phyloP scores from a whole-genome alignment of 2,113 vertebrate species.

The Eira barbara region DNA sequence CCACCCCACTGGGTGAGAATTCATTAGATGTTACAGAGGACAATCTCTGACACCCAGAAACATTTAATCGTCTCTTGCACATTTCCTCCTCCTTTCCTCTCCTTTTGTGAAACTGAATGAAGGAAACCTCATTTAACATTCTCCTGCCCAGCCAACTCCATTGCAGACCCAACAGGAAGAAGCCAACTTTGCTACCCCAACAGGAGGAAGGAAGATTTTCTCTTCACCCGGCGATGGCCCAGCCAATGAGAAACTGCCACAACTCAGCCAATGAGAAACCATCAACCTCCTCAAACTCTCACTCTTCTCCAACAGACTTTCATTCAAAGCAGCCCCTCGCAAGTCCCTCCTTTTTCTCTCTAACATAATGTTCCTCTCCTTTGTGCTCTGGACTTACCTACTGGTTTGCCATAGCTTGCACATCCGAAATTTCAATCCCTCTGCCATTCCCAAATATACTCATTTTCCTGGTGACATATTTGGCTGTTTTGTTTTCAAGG shows the following conservation, averaged over 20 bases:
- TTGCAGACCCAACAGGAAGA: not conserved
- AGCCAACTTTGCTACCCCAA: not conserved
- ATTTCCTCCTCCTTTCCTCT: fast-evolving
- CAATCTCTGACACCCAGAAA: fast-evolving
- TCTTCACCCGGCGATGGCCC: not conserved
- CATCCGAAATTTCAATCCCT: not conserved
- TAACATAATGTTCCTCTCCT: not conserved
- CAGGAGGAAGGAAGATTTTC: not conserved
- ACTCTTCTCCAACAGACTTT: not conserved
- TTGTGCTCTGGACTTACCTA: not conserved
- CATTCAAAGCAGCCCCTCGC: not conserved
- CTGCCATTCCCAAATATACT: not conserved
- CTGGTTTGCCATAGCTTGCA: not conserved
- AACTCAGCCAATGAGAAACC: not conserved
- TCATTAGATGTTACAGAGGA: too few relatives aligned
- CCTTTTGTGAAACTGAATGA: not conserved
- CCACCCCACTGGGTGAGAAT: fast-evolving
- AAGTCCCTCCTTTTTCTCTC: not conserved
- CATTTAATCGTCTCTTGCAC: fast-evolving
- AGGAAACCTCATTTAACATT: not conserved
- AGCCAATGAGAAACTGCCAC: not conserved
- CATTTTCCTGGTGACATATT: not conserved
- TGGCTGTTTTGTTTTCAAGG: not conserved
- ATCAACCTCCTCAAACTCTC: not conserved
- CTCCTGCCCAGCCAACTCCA: not conserved